Base-by-base conservation (phyloP, 2,797 vertebrate species). In the Eurystomus glaucurus region DNA sequence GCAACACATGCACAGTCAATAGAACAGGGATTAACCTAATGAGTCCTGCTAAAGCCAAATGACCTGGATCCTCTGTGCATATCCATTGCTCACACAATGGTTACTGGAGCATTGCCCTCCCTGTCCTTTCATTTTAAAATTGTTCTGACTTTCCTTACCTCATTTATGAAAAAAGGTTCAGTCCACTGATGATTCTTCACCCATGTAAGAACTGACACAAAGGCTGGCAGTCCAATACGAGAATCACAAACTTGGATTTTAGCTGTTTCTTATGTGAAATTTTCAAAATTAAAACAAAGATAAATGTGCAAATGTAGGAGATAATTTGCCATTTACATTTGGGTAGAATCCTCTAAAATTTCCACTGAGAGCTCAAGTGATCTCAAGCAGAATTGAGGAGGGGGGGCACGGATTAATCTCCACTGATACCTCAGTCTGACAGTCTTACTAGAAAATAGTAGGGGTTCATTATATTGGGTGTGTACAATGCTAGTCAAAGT, bases 51-150 rank as follows among this genome's bases (percentile, higher is more conserved):
- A 58, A 91, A 78, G n/a, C 20, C 43, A 68, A 71, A 39, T 25
- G n/a, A 71, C 23, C 28, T 52, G 39, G 35, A 71, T 61, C 11
- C 0, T 25, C 57, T 77, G 39, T 25, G 23, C 16, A 55, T 37
- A 39, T 70, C 39, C 18, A 2, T 21, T 74, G 64, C 31, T 45
- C 29, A n/a, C 26, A 26, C 19, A 51, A 4, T 26, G 1, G 1
- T 70, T 61, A 33, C n/a, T 62, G 37, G 20, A 77, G 5, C 2
- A 0, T 6, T 84, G 6, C 3, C 18, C 7, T 72, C 23, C 6
- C 4, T 58, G 23, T n/a, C 35, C 3, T 45, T 85, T 43, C 9
- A 15, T 88, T 77, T 75, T 17, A 5, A 70, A 21, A 39, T 29
- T 43, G 5, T 46, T 80, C 8, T 65, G 23, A 43, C 26, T 51